phyloP scores from a whole-genome alignment of 2,888 invertebrate genomes.

The Nomada ruficornis region DNA sequence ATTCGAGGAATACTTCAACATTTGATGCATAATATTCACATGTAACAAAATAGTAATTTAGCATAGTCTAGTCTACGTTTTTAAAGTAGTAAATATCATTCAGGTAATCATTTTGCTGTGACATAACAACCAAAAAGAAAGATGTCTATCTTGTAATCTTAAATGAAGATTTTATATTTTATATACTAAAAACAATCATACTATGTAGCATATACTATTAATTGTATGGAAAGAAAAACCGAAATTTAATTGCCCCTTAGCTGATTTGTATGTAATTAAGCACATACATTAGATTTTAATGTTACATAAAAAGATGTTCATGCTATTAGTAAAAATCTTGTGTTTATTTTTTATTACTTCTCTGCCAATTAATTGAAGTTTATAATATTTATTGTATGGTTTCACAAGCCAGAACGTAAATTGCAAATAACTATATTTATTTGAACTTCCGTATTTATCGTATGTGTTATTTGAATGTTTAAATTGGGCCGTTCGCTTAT shows the following conservation, averaged over 20 bases:
- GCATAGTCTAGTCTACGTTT: slow-evolving; percentile 76
- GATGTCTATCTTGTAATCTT: slow-evolving; percentile 60
- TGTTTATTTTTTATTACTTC: slow-evolving; percentile 20
- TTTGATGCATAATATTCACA: slow-evolving; percentile 45
- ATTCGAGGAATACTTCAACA: slow-evolving; percentile 32
- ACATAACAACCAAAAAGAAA: slow-evolving; percentile 72
- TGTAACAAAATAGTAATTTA: slow-evolving; percentile 72
- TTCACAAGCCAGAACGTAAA: slow-evolving; percentile 48
- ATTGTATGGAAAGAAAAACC: slow-evolving; percentile 15
- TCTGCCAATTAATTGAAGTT: slow-evolving; percentile 26
- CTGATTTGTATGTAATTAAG: slow-evolving; percentile 22
- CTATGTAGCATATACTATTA: slow-evolving; percentile 47
- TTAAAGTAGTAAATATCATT: slow-evolving; percentile 70
- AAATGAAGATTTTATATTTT: slow-evolving; percentile 75
- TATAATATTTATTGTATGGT: slow-evolving; percentile 39
- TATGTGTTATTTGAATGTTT: slow-evolving; percentile 18
- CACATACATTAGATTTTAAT: slow-evolving; percentile 9
- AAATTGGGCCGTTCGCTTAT: slow-evolving; percentile 26
- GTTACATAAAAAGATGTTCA: slow-evolving; percentile 21
- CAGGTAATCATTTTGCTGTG: slow-evolving; percentile 72
- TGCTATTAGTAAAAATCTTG: slow-evolving; percentile 11
- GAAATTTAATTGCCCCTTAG: slow-evolving; percentile 2
- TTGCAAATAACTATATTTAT: slow-evolving; percentile 21
- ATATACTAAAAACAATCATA: slow-evolving; percentile 58
- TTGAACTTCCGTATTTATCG: slow-evolving; percentile 3